Percentiles rank a stretch among this genome's conserved stretches.
These are phyloP conservation scores for Scomber japonicus DNA, from an alignment of 2,113 vertebrate species.

Conservation along the genomic window DNA sequence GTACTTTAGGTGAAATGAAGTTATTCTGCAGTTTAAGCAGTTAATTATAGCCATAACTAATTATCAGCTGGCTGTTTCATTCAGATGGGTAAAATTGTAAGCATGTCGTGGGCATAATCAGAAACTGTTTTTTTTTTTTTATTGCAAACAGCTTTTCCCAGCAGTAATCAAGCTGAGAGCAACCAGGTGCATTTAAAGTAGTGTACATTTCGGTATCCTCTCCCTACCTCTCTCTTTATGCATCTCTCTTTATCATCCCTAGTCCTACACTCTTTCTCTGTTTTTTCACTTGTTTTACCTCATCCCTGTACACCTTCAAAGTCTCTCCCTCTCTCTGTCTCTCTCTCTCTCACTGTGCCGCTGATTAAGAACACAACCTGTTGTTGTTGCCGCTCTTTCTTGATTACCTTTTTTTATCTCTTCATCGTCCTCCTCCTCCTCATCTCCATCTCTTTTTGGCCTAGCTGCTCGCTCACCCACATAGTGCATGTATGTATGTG, in stretches of 20 bases:
- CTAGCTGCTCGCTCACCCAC: constrained; percentile 72
- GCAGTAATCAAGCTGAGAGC: constrained; percentile 75
- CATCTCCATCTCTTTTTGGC: constrained; percentile 69
- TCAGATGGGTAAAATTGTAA: constrained; percentile 44
- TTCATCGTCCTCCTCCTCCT: constrained; percentile 68
- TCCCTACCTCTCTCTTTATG: constrained; percentile 20
- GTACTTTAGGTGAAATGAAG: constrained; percentile 34
- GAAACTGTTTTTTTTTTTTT: constrained; percentile 43
- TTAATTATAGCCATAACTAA: constrained; percentile 70
- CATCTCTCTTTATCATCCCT: constrained; percentile 18
- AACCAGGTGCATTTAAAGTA: constrained; percentile 69
- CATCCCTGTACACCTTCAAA: constrained; percentile 21
- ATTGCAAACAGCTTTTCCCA: constrained; percentile 60
- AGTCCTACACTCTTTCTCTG: constrained; percentile 11
- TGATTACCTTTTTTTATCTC: constrained; percentile 77
- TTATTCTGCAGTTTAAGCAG: constrained; percentile 53
- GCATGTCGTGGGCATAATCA: constrained; percentile 63
- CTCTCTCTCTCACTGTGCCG: constrained; percentile 31
- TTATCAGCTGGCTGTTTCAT: constrained; percentile 56
- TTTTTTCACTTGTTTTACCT: constrained; percentile 46
- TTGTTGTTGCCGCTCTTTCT: constrained; percentile 78
- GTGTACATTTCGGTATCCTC: constrained; percentile 62
- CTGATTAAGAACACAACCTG: constrained; percentile 82
- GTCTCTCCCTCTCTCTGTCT: constrained; percentile 35
- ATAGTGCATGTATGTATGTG: background rate